Evolutionary conservation across 2,888 invertebrate species (phyloP).

Genomic region (Helobdella robusta): DNA sequence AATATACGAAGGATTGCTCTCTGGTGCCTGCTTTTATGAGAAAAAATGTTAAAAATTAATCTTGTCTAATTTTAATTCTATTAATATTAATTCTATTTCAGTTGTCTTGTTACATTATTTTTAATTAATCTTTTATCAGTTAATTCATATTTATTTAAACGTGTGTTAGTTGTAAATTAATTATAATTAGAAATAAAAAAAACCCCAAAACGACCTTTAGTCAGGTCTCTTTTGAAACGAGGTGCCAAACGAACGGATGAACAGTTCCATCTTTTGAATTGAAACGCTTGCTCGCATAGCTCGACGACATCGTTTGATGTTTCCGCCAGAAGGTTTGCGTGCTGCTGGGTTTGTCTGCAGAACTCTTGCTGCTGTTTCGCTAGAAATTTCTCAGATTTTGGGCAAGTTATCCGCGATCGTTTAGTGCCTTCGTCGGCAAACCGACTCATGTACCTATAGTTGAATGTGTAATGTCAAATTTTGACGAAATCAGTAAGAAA

Average conservation of each 20-base stretch:
- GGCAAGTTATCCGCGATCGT: too few relatives aligned
- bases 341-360: constrained; percentile 43
- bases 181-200: neutral
- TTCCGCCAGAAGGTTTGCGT: constrained; percentile 64
- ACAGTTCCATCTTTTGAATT: constrained; percentile 72
- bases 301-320: constrained; percentile 61
- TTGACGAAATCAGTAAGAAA: too few relatives aligned
- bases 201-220: constrained; percentile 56
- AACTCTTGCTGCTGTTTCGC: constrained; percentile 40
- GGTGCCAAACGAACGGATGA: constrained; percentile 66
- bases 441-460: too few relatives aligned
- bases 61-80: too few relatives aligned
- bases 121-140: too few relatives aligned
- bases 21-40: constrained; percentile 63
- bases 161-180: neutral
- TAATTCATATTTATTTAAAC: too few relatives aligned
- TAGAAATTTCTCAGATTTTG: constrained; percentile 34
- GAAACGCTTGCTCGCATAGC: constrained; percentile 62
- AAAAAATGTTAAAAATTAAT: too few relatives aligned
- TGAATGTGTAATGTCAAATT: too few relatives aligned
- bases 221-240: constrained; percentile 63
- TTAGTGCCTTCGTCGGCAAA: too few relatives aligned
- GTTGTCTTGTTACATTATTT: too few relatives aligned
- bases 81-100: too few relatives aligned
- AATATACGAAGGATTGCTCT: constrained; percentile 76